Evolutionary conservation across 2,113 vertebrate genomes (phyloP).

Genomic region (Donacobius atricapilla): DNA sequence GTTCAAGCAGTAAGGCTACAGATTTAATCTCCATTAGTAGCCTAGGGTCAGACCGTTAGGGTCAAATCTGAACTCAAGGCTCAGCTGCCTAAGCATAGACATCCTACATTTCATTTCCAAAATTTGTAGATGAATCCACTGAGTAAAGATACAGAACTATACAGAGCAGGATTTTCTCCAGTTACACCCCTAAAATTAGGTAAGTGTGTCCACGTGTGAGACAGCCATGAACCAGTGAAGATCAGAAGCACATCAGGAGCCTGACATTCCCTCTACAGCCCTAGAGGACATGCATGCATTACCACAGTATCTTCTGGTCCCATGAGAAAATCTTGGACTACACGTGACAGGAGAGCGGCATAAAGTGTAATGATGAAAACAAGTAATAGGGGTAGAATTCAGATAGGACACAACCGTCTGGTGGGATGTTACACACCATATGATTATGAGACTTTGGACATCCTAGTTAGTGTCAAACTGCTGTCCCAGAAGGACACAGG

Average conservation of each 20-base stretch:
- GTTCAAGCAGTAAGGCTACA: neutral
- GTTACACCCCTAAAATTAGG: neutral
- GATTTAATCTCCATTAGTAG: neutral
- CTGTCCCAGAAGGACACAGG: neutral
- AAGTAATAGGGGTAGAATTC: neutral
- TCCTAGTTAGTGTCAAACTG: neutral
- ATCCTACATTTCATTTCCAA: neutral
- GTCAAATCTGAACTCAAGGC: neutral
- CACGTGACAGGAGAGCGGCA: neutral
- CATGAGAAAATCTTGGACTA: neutral
- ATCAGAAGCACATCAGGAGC: neutral
- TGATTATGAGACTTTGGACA: neutral
- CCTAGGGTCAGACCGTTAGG: neutral
- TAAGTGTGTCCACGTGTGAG: neutral
- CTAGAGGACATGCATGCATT: neutral
- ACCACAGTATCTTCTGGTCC: neutral
- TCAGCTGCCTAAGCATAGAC: neutral
- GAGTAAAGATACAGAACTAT: neutral
- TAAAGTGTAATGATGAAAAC: neutral
- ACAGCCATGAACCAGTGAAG: neutral
- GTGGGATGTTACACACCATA: neutral
- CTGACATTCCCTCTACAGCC: neutral
- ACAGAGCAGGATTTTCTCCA: neutral
- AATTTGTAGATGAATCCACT: neutral
- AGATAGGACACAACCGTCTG: neutral